phyloP scores from a whole-genome alignment of 1,140 invertebrate species.

The Harpegnathos saltator region DNA sequence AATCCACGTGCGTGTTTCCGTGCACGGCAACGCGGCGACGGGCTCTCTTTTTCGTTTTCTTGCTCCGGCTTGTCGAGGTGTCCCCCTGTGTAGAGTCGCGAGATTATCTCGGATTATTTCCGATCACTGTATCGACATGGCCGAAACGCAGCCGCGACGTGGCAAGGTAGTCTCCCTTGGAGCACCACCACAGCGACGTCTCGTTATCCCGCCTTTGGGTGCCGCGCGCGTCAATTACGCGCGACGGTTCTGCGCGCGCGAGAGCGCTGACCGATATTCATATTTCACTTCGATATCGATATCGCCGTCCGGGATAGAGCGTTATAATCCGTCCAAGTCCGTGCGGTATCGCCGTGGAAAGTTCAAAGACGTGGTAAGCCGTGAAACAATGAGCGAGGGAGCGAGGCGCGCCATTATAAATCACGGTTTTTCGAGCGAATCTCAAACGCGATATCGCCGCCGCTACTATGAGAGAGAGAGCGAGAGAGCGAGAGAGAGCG shows the following conservation, averaged over 20 bases:
- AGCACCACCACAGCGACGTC: neutral
- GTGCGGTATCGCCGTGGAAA: slow-evolving; percentile 53
- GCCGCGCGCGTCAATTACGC: slow-evolving; percentile 5
- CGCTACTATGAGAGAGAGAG: too few relatives aligned
- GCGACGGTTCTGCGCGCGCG: neutral
- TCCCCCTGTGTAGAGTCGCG: too few relatives aligned
- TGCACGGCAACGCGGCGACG: too few relatives aligned
- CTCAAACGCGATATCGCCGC: slow-evolving; percentile 55
- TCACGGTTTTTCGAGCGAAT: slow-evolving; percentile 59
- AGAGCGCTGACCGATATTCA: slow-evolving; percentile 25
- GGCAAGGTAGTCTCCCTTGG: too few relatives aligned
- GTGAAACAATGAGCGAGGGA: slow-evolving; percentile 49
- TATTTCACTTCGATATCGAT: slow-evolving; percentile 33
- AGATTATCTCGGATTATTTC: neutral
- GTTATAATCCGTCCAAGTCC: slow-evolving; percentile 7
- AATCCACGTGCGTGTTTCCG: too few relatives aligned
- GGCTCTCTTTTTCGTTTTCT: too few relatives aligned
- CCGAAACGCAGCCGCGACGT: too few relatives aligned
- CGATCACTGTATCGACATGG: too few relatives aligned
- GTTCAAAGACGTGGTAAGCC: slow-evolving; percentile 46
- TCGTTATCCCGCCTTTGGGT: neutral
- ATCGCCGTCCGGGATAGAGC: slow-evolving; percentile 18
- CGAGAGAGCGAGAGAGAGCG: too few relatives aligned
- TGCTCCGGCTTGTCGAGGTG: too few relatives aligned
- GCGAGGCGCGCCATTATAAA: slow-evolving; percentile 44